Percentiles rank a stretch among this genome's conserved stretches.
These are phyloP conservation scores for Ladona fulva DNA, from an alignment of 1,140 invertebrate genomes.

Conservation along the genomic window DNA sequence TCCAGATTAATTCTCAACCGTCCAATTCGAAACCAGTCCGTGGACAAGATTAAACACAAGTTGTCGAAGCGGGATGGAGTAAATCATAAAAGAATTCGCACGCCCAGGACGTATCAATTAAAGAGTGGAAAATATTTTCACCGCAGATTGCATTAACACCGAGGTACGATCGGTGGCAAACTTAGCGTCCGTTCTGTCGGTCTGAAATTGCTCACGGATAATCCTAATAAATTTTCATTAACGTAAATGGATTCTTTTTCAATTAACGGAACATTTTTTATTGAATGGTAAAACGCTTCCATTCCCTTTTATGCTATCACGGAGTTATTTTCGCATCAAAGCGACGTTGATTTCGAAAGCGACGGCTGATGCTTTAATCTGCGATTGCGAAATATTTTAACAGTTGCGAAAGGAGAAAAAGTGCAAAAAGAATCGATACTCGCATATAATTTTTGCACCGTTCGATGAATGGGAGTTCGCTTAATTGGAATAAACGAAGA, in stretches of 20 bases:
- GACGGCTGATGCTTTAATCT: too few species aligned
- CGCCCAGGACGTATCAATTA: neutral
- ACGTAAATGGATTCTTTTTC: neutral
- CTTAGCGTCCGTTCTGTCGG: neutral
- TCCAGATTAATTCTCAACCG: neutral
- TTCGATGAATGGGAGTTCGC: too few species aligned
- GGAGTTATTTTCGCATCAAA: neutral
- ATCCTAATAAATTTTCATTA: slow-evolving; percentile 11
- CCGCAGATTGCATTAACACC: slow-evolving; percentile 1
- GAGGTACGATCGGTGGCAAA: neutral
- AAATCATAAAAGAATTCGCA: slow-evolving; percentile 3
- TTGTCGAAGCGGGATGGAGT: neutral
- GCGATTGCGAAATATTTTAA: too few species aligned
- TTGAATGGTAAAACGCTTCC: neutral
- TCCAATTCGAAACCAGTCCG: neutral
- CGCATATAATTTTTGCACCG: too few species aligned
- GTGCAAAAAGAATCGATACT: too few species aligned
- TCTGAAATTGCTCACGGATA: neutral
- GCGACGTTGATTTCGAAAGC: too few species aligned
- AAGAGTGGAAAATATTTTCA: neutral
- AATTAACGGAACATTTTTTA: neutral
- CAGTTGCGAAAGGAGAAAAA: too few species aligned
- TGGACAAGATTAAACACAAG: slow-evolving; percentile 6
- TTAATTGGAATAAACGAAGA: too few species aligned
- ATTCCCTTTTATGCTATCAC: neutral